Conservation (phyloP, 2,888 invertebrate species). For the Cryptocephalus primarius region DNA sequence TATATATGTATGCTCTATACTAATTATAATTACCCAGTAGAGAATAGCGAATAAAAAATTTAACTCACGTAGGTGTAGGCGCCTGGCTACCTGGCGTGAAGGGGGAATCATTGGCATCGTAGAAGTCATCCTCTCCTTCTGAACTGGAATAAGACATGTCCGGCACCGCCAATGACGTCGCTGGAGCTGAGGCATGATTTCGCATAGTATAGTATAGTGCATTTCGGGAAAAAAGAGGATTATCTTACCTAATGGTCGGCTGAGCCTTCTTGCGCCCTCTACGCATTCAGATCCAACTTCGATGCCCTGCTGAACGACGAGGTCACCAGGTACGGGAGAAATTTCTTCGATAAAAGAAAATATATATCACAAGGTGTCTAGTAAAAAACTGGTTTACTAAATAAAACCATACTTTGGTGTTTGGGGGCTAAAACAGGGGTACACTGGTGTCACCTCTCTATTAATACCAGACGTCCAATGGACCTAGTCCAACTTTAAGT, state of each 20-base stretch:
- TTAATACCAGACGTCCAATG: too few species aligned
- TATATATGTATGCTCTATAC: too few species aligned
- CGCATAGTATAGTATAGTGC: too few species aligned
- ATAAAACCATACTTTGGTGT: too few species aligned
- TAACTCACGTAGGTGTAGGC: slow-evolving; percentile 24
- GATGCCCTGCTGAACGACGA: slow-evolving; percentile 44
- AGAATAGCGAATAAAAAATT: too few species aligned
- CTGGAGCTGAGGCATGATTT: slow-evolving; percentile 30
- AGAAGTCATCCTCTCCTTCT: slow-evolving; percentile 91
- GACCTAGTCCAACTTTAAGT: too few species aligned
- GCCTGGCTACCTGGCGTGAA: slow-evolving; percentile 34
- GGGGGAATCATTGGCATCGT: slow-evolving; percentile 75
- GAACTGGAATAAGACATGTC: slow-evolving; percentile 96
- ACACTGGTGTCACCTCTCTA: too few species aligned
- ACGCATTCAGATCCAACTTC: slow-evolving; percentile 55
- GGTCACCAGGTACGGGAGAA: slow-evolving; percentile 21
- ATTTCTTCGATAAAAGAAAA: slow-evolving; percentile 18
- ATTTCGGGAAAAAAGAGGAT: background rate
- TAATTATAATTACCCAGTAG: too few species aligned
- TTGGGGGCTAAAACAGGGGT: too few species aligned
- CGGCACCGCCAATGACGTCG: slow-evolving; percentile 63
- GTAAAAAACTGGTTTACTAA: too few species aligned
- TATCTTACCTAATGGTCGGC: slow-evolving; percentile 25
- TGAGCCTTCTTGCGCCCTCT: slow-evolving; percentile 37
- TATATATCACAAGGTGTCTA: background rate